Conservation (phyloP, 37 sponge, comb jelly and placozoan species). For the Agelas oroides region DNA sequence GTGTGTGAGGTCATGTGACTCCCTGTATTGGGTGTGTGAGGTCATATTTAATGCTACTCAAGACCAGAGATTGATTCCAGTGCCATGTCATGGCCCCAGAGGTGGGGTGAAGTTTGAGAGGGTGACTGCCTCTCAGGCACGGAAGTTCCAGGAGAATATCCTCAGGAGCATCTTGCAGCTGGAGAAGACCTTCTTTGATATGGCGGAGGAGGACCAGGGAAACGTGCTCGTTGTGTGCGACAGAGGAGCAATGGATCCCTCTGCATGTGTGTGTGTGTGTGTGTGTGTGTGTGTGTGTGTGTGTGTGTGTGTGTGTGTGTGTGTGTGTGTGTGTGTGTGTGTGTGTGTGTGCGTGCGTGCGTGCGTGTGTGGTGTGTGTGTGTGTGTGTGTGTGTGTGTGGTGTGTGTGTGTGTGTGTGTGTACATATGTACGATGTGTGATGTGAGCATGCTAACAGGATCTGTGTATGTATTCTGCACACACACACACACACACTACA, state of each 20-base stretch:
- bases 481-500: no score
- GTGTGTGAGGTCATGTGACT: no score
- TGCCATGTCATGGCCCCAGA: slow-evolving; percentile 8
- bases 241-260: slow-evolving; percentile 83
- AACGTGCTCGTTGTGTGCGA: slow-evolving; percentile 83
- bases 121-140: slow-evolving; percentile 16
- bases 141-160: slow-evolving; percentile 60
- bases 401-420: neutral
- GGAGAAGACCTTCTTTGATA: slow-evolving; percentile 69
- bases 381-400: neutral
- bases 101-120: slow-evolving; percentile 62
- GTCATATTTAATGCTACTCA: no score
- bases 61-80: no score
- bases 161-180: slow-evolving; percentile 65
- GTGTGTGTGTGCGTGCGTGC: slow-evolving; percentile 12
- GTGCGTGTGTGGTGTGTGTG: slow-evolving; percentile 54
- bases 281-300: neutral
- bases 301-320: neutral
- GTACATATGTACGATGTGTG: neutral
- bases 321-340: neutral
- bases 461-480: no score
- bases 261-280: slow-evolving; percentile 71
- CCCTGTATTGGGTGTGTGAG: no score
- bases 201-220: slow-evolving; percentile 56
- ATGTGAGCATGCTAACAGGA: no score